phyloP scores from a whole-genome alignment of 2,797 vertebrate genomes.

The Semotilus atromaculatus region DNA sequence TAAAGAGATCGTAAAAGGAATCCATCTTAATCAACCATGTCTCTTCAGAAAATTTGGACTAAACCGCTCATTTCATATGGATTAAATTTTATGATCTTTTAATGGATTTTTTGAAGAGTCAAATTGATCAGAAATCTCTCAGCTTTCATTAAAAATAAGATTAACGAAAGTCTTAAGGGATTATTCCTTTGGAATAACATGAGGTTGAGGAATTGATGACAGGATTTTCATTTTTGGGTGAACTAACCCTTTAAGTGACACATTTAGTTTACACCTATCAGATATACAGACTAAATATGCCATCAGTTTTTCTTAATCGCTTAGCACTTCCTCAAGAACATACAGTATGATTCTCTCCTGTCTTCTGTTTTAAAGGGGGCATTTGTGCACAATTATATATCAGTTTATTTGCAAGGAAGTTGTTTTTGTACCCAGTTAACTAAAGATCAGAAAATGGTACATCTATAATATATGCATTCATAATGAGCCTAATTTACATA shows the following conservation, averaged over 20 bases:
- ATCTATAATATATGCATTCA: neutral
- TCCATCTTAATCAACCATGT: no score
- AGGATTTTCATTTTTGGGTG: neutral
- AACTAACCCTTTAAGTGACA: neutral
- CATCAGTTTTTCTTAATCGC: neutral
- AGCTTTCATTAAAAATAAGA: neutral
- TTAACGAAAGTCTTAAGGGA: neutral
- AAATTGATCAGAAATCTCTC: neutral
- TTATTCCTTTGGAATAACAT: neutral
- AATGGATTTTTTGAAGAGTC: neutral
- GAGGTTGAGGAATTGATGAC: neutral
- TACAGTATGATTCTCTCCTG: neutral
- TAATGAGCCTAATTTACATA: conserved; percentile 12
- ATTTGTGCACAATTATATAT: neutral
- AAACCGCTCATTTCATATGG: neutral
- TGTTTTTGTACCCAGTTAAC: neutral
- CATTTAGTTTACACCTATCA: conserved; percentile 6
- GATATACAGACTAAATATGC: neutral
- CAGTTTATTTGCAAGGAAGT: neutral
- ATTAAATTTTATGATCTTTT: neutral
- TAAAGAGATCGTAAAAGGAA: neutral
- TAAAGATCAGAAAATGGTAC: neutral
- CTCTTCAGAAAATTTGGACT: neutral
- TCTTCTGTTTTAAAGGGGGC: neutral
- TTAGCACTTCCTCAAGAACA: neutral